These are phyloP conservation scores for Helicoverpa assulta DNA, from an alignment of 2,888 invertebrate species.

Conservation along the genomic window DNA sequence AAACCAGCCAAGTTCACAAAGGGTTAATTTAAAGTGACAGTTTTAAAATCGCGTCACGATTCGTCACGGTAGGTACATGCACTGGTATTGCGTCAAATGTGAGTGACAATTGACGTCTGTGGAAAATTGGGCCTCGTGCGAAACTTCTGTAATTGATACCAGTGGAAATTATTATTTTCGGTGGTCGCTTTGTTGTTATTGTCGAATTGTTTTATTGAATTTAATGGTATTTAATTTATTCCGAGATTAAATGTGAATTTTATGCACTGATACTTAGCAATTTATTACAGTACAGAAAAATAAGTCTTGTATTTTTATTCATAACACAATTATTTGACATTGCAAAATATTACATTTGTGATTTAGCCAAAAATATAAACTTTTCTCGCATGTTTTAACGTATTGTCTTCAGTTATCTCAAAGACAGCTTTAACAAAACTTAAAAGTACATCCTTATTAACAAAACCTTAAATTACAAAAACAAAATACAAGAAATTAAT, in stretches of 20 bases:
- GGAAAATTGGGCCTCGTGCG: conserved; percentile 85
- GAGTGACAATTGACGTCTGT: conserved; percentile 86
- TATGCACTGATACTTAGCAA: too few species aligned
- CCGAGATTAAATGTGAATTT: too few species aligned
- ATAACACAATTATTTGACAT: too few species aligned
- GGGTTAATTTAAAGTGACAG: conserved; percentile 84
- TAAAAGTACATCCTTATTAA: too few species aligned
- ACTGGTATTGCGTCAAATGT: conserved; percentile 82
- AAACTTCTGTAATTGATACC: conserved; percentile 67
- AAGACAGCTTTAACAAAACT: too few species aligned
- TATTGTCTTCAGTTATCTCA: too few species aligned
- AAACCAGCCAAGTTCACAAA: conserved; percentile 69
- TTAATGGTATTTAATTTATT: not conserved
- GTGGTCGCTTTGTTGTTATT: not conserved
- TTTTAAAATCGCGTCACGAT: conserved; percentile 85
- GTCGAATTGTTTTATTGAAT: conserved; percentile 33
- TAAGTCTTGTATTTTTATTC: too few species aligned
- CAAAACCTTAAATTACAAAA: conserved; percentile 5
- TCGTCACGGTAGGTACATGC: conserved; percentile 80
- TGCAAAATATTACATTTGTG: too few species aligned
- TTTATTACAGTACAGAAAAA: too few species aligned
- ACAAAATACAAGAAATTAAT: conserved; percentile 41
- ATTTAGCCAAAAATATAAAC: too few species aligned
- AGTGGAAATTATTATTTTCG: conserved; percentile 41
- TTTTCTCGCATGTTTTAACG: too few species aligned